A percentile compares a stretch with the other conserved stretches of the same genome.
These are phyloP conservation scores for Condylura cristata DNA, from an alignment of 2,113 vertebrate species.

Conservation along the genomic window DNA sequence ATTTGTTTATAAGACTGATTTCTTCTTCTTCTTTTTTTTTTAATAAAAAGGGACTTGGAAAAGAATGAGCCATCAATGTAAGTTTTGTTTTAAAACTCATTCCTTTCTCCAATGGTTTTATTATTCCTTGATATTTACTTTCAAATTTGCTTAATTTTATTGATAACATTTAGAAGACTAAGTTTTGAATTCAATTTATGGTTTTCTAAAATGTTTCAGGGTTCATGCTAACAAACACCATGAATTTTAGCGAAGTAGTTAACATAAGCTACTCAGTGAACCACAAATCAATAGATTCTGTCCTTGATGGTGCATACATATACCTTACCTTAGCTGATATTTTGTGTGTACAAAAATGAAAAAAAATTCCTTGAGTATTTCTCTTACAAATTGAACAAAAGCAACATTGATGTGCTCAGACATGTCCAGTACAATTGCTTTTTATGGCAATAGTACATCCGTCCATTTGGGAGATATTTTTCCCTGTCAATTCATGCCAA, in stretches of 20 bases:
- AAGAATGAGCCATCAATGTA: neutral
- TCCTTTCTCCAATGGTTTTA: neutral
- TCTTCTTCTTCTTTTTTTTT: neutral
- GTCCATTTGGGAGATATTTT: conserved; percentile 31
- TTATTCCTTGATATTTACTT: conserved; percentile 18
- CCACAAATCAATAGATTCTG: neutral
- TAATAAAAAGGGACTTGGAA: neutral
- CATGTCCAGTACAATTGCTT: neutral
- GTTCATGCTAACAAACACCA: neutral
- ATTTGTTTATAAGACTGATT: neutral
- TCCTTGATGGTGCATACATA: neutral
- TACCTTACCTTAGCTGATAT: neutral
- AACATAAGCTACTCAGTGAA: neutral
- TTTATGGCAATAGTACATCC: neutral
- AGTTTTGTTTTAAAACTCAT: conserved; percentile 2
- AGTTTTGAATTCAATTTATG: neutral
- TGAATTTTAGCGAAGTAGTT: neutral
- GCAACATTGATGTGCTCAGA: neutral
- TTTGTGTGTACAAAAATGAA: neutral
- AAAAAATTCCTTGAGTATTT: neutral
- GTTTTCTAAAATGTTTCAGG: neutral
- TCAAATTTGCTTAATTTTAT: neutral
- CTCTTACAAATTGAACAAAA: neutral
- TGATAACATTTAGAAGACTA: neutral
- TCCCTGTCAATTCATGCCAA: neutral